Percentiles rank a stretch among this genome's conserved stretches.
Evolutionary conservation across 2,113 vertebrate genomes (phyloP).

Genomic region (Amblyornis subalaris): DNA sequence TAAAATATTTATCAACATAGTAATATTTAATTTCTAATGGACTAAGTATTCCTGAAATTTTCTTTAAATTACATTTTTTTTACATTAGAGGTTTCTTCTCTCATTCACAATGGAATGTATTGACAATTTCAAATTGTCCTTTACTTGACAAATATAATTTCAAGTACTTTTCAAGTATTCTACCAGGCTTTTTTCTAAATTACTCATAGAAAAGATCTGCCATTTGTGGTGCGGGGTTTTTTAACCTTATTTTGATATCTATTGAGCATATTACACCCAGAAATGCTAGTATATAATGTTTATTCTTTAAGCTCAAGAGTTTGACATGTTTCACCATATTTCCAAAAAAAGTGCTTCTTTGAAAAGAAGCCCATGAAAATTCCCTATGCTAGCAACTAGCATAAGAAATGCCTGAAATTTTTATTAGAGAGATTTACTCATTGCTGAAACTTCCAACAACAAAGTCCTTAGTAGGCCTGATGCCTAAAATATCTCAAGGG

Average conservation of each 20-base stretch:
- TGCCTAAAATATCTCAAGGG: background rate
- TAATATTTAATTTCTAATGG: background rate
- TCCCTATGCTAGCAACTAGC: background rate
- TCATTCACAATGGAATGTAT: background rate
- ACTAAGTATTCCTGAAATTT: background rate
- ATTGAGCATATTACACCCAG: background rate
- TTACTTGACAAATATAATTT: background rate
- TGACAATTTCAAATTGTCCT: background rate
- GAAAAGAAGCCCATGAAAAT: background rate
- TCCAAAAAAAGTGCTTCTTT: background rate
- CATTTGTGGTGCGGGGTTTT: background rate
- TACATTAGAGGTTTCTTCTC: background rate
- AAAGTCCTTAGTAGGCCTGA: background rate
- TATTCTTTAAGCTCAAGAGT: background rate
- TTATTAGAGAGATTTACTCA: background rate
- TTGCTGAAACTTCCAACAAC: background rate
- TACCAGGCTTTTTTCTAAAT: background rate
- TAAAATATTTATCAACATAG: background rate
- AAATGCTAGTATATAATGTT: background rate
- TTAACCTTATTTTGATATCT: background rate
- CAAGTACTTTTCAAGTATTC: background rate
- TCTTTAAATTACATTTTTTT: background rate
- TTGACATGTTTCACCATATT: background rate
- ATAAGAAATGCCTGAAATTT: background rate
- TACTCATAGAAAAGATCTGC: background rate